Evolutionary conservation across 2,113 vertebrate species (phyloP).

Genomic region (Stictonetta naevosa): DNA sequence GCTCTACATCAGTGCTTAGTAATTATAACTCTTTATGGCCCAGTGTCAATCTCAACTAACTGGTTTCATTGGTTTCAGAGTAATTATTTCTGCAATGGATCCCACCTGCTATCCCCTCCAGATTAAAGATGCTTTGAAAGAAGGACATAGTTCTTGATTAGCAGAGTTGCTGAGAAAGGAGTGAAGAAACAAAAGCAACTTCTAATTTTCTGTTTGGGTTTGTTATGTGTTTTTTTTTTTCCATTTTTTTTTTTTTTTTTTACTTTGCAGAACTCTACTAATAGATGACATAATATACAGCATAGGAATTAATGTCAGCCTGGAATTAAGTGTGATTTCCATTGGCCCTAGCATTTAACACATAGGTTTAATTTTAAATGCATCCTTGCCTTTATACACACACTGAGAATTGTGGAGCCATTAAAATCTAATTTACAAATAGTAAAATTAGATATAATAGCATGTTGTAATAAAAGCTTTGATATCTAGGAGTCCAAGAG

Average conservation of each 20-base stretch:
- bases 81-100: conserved; percentile 75
- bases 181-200: conserved; percentile 35
- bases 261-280: neutral
- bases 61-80: conserved; percentile 60
- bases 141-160: conserved; percentile 62
- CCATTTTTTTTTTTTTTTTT: neutral
- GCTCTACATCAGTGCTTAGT: conserved; percentile 24
- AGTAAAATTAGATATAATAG: conserved; percentile 41
- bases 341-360: conserved; percentile 32
- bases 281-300: neutral
- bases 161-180: conserved; percentile 39
- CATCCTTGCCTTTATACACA: conserved; percentile 51
- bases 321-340: conserved; percentile 23
- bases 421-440: conserved; percentile 66
- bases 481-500: neutral
- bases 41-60: conserved; percentile 63
- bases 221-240: neutral
- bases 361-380: conserved; percentile 59
- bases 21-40: conserved; percentile 65
- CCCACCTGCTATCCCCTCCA: conserved; percentile 55
- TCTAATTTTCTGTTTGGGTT: neutral
- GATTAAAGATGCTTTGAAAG: conserved; percentile 63
- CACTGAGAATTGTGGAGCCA: conserved; percentile 7
- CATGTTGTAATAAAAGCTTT: conserved; percentile 32
- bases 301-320: conserved; percentile 7